Conservation (phyloP, 2,888 invertebrate genomes). For the Chorisops tibialis region DNA sequence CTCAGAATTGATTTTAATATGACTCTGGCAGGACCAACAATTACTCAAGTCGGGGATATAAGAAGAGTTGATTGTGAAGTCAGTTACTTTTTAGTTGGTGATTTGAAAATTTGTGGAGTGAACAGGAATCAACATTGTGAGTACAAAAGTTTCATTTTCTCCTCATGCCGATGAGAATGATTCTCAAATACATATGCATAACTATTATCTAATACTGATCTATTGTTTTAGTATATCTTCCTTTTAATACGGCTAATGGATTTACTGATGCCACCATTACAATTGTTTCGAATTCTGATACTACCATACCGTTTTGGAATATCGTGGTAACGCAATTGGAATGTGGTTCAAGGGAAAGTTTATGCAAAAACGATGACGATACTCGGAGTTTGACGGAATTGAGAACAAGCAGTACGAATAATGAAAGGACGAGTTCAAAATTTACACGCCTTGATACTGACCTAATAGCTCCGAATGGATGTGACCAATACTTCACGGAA, state of each 20-base stretch:
- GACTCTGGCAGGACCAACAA: slow-evolving; percentile 39
- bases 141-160: too few relatives aligned
- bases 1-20: slow-evolving; percentile 45
- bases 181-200: too few relatives aligned
- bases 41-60: slow-evolving; percentile 24
- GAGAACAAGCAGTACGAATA: too few relatives aligned
- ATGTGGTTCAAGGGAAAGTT: slow-evolving; percentile 44
- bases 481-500: slow-evolving; percentile 64
- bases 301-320: slow-evolving; percentile 56
- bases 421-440: too few relatives aligned
- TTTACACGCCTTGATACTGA: slow-evolving; percentile 38
- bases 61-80: too few relatives aligned
- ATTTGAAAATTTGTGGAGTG: slow-evolving; percentile 57
- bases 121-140: slow-evolving; percentile 63
- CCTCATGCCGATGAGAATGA: too few relatives aligned
- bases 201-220: too few relatives aligned
- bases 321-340: slow-evolving; percentile 62
- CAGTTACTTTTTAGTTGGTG: slow-evolving; percentile 40
- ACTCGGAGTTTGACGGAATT: too few relatives aligned
- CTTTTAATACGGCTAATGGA: slow-evolving; percentile 41
- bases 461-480: slow-evolving; percentile 59
- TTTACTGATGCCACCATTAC: slow-evolving; percentile 36
- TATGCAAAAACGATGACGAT: too few relatives aligned
- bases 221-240: slow-evolving; percentile 40
- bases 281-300: slow-evolving; percentile 48